These are phyloP conservation scores for Allophyes oxyacanthae DNA, from an alignment of 2,888 invertebrate species.

Conservation along the genomic window DNA sequence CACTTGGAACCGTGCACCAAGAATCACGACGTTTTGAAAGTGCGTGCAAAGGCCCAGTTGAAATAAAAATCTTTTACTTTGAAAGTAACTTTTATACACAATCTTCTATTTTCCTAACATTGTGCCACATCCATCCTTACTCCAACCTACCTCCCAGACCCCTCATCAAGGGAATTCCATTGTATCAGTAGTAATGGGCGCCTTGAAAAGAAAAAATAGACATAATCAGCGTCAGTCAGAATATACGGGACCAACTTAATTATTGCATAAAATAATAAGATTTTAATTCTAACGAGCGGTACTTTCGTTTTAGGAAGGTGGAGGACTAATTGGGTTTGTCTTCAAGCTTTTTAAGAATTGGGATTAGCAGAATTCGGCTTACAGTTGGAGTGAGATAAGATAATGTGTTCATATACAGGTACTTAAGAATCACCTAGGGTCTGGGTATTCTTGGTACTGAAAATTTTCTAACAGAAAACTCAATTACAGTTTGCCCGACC, in stretches of 20 bases:
- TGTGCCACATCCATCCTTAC: constrained; percentile 61
- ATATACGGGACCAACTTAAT: constrained; percentile 58
- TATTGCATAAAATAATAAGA: constrained; percentile 59
- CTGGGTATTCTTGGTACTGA: too few relatives aligned
- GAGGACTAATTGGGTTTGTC: constrained; percentile 32
- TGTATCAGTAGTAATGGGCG: constrained; percentile 77
- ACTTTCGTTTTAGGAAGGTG: constrained; percentile 40
- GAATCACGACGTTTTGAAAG: too few relatives aligned
- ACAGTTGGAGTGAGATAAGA: too few relatives aligned
- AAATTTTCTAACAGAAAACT: too few relatives aligned
- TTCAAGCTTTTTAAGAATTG: constrained; percentile 13
- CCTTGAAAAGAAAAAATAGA: constrained; percentile 70
- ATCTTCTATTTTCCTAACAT: background rate
- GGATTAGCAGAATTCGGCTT: constrained; percentile 17
- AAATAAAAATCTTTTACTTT: too few relatives aligned
- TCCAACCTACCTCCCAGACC: constrained; percentile 28
- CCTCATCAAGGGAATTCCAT: constrained; percentile 83
- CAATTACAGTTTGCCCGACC: too few relatives aligned
- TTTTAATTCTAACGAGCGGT: constrained; percentile 47
- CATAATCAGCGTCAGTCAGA: constrained; percentile 66
- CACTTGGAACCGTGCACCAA: too few relatives aligned
- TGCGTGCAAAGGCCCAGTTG: too few relatives aligned
- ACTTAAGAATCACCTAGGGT: too few relatives aligned
- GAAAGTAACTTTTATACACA: too few relatives aligned
- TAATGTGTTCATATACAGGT: too few relatives aligned